phyloP scores from a whole-genome alignment of 2,113 vertebrate genomes.

The Camelus dromedarius region DNA sequence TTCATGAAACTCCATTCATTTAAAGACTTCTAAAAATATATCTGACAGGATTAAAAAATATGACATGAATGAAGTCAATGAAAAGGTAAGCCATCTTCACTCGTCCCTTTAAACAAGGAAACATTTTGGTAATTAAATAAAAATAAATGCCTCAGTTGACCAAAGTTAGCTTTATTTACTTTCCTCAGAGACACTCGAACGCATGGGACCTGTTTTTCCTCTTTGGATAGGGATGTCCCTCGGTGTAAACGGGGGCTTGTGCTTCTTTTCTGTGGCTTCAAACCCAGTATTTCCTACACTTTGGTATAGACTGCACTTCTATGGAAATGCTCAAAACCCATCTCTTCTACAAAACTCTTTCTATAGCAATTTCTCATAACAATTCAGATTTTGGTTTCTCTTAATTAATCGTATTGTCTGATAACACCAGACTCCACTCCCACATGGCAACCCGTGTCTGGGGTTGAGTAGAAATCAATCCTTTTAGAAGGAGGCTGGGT shows the following conservation, averaged over 20 bases:
- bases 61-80: slow-evolving; percentile 40
- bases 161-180: background rate
- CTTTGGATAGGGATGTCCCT: background rate
- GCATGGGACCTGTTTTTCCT: background rate
- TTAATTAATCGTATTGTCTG: background rate
- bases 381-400: background rate
- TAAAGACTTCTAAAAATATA: slow-evolving; percentile 55
- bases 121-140: background rate
- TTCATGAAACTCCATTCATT: slow-evolving; percentile 40
- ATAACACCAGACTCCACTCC: background rate
- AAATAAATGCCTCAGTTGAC: background rate
- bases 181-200: background rate
- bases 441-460: background rate
- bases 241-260: background rate
- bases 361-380: background rate
- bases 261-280: background rate
- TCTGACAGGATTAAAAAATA: background rate
- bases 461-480: background rate
- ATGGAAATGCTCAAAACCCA: background rate
- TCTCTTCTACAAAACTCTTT: background rate
- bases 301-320: background rate
- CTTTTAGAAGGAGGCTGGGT: background rate
- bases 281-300: background rate
- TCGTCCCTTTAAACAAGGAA: background rate
- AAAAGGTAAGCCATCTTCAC: slow-evolving; percentile 1